Evolutionary conservation across 2,888 invertebrate species (phyloP).

Genomic region (Sussaba pulchella): DNA sequence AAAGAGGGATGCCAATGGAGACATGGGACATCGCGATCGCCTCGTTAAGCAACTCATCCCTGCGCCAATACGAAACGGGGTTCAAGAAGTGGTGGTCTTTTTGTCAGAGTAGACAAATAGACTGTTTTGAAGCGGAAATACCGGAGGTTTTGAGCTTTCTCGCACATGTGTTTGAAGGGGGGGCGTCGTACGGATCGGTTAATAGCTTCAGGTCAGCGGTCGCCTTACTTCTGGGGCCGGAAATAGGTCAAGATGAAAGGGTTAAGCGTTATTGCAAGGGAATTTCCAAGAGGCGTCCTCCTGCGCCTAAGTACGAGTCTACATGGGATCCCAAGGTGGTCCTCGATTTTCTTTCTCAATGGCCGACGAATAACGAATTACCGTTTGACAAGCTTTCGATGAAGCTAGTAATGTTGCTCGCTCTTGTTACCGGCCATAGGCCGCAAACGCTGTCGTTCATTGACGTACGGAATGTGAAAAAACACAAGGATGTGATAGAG

Average conservation of each 20-base stretch:
- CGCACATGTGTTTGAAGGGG: conserved; percentile 36
- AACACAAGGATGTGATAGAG: no score
- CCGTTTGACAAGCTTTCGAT: no score
- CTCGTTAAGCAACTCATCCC: conserved; percentile 32
- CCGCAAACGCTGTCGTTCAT: no score
- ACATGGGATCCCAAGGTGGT: conserved; percentile 69
- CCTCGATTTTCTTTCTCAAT: conserved; percentile 61
- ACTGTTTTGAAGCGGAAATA: conserved; percentile 23
- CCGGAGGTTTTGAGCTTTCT: conserved; percentile 54
- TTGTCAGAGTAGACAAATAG: conserved; percentile 15
- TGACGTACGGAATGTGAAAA: no score
- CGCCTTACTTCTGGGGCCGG: conserved; percentile 47
- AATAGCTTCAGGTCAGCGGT: conserved; percentile 55
- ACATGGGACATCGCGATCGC: conserved; percentile 32
- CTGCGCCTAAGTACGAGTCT: conserved; percentile 62
- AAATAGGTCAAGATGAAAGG: conserved; percentile 52
- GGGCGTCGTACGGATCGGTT: conserved; percentile 49
- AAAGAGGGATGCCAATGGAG: conserved; percentile 35
- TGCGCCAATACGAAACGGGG: conserved; percentile 47
- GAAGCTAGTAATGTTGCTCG: no score
- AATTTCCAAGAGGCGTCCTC: conserved; percentile 61
- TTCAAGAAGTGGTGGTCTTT: conserved; percentile 54
- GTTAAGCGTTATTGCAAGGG: conserved; percentile 67
- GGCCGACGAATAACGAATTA: no score
- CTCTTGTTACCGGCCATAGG: no score